A percentile compares a stretch with the other conserved stretches of the same genome.
phyloP scores from a whole-genome alignment of 2,113 vertebrate species.

The Pygoscelis adeliae region DNA sequence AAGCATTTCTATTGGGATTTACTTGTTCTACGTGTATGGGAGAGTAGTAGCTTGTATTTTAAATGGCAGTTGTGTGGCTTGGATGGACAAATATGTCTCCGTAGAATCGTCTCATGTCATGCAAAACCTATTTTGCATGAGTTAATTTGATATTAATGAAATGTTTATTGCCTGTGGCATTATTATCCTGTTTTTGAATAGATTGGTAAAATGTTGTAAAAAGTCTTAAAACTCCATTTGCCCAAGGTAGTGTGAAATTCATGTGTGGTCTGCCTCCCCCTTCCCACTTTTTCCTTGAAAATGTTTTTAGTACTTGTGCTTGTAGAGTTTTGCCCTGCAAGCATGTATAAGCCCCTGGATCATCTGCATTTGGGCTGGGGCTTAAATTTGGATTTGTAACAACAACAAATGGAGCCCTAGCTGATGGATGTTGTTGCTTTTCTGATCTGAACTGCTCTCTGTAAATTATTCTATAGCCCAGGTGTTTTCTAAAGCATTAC shows the following conservation, averaged over 20 bases:
- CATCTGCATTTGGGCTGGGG: background rate
- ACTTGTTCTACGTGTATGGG: background rate
- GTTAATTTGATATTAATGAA: background rate
- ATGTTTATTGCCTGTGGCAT: background rate
- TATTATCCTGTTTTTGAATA: background rate
- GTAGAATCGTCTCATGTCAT: background rate
- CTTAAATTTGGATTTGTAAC: background rate
- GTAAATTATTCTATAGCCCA: background rate
- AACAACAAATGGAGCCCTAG: background rate
- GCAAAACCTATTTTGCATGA: background rate
- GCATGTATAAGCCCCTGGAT: accelerated
- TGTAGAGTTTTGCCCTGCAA: background rate
- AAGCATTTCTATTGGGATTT: background rate
- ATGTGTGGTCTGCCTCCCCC: accelerated
- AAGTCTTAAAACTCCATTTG: background rate
- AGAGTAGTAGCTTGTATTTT: background rate
- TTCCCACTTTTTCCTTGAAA: background rate
- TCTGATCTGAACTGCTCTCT: background rate
- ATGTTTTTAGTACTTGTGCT: background rate
- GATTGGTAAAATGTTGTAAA: background rate
- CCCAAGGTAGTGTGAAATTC: background rate
- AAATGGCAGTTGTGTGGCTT: background rate
- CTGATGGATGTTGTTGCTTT: background rate
- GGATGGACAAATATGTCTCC: background rate
- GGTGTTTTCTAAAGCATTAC: background rate